Evolutionary conservation across 2,888 invertebrate genomes (phyloP).

Genomic region (Melanargia galathea): DNA sequence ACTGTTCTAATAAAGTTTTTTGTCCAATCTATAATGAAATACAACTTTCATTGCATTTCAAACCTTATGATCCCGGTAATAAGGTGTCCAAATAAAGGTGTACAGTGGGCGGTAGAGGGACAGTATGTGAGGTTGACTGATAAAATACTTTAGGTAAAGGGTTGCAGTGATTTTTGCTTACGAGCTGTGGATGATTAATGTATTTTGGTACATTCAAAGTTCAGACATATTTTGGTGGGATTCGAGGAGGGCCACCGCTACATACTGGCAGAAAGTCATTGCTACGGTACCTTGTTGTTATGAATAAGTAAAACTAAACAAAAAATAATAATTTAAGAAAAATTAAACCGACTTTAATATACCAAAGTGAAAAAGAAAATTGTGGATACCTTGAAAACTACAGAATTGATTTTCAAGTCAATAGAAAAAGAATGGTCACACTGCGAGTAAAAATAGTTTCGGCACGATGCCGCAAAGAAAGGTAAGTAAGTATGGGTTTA

Average conservation of each 20-base stretch:
- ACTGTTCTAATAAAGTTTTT: slow-evolving; percentile 19
- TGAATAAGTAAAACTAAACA: no score
- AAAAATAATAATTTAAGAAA: no score
- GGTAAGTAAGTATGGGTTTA: no score
- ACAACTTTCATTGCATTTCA: background rate
- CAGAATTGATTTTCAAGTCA: no score
- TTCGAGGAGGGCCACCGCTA: background rate
- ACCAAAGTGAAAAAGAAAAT: no score
- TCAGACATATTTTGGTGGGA: slow-evolving; percentile 3
- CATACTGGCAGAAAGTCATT: background rate
- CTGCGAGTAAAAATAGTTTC: no score
- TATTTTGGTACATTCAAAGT: slow-evolving; percentile 14
- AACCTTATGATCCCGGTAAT: background rate
- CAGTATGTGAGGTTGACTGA: slow-evolving; percentile 23
- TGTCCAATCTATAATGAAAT: background rate
- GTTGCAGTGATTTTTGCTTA: slow-evolving; percentile 22
- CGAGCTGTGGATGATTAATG: slow-evolving; percentile 23
- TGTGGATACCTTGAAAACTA: no score
- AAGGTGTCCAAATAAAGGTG: background rate
- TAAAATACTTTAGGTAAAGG: slow-evolving; percentile 23
- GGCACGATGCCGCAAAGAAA: no score
- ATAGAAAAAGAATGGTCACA: no score
- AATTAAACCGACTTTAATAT: no score
- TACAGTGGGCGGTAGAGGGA: slow-evolving; percentile 9
- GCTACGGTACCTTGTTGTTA: no score